A percentile compares a stretch with the other conserved stretches of the same genome.
Conservation (phyloP, 2,888 invertebrate genomes). For the Diarsia brunnea region DNA sequence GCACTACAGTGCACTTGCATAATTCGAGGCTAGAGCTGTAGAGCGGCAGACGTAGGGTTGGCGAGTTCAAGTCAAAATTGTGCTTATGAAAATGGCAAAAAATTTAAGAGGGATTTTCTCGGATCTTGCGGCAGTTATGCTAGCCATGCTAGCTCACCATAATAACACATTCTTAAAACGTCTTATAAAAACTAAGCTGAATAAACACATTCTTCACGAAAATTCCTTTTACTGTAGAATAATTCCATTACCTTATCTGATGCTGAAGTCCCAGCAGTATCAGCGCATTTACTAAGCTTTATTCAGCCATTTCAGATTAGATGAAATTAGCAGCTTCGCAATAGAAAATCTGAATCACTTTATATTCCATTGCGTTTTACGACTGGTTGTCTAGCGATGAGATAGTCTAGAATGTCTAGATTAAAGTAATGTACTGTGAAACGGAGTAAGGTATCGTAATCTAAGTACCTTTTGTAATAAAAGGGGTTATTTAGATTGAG, state of each 20-base stretch:
- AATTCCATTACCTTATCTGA: conserved; percentile 48
- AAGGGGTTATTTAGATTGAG: conserved; percentile 16
- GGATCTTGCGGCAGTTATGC: background rate
- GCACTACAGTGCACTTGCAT: conserved; percentile 65
- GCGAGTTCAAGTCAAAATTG: background rate
- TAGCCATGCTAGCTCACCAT: background rate
- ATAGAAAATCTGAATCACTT: conserved; percentile 34
- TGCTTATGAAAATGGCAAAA: background rate
- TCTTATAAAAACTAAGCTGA: conserved; percentile 22
- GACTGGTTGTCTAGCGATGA: conserved; percentile 32
- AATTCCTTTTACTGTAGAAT: conserved; percentile 23
- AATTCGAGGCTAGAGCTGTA: conserved; percentile 56
- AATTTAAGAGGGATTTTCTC: background rate
- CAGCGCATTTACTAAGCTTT: conserved; percentile 27
- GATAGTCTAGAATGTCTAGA: conserved; percentile 38
- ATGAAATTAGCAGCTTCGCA: conserved; percentile 33
- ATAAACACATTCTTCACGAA: conserved; percentile 22
- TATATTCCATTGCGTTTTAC: conserved; percentile 52
- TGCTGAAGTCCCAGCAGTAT: conserved; percentile 24
- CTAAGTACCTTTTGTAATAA: conserved; percentile 32
- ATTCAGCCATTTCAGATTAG: conserved; percentile 37
- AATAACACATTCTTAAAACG: background rate
- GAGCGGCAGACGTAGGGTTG: conserved; percentile 50
- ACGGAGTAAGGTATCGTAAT: conserved; percentile 23
- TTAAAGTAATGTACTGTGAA: conserved; percentile 45